These are phyloP conservation scores for Syngnathus acus DNA, from an alignment of 2,797 vertebrate genomes.

Conservation along the genomic window DNA sequence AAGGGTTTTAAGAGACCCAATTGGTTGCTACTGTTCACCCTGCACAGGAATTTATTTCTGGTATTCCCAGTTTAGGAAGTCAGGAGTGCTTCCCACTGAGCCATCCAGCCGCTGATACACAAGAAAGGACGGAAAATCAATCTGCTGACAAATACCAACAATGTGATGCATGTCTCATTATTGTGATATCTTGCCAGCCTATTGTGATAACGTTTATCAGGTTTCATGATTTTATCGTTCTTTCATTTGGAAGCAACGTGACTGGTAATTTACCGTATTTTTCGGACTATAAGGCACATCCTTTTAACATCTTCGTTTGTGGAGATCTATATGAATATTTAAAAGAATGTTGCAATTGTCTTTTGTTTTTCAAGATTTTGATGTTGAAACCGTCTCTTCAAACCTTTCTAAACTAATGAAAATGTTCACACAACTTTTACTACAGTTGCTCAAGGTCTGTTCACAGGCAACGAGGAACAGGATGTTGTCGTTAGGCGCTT, in stretches of 20 bases:
- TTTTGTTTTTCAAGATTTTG: not conserved
- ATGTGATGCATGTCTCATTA: not conserved
- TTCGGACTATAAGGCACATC: too few relatives aligned
- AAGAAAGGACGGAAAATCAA: not conserved
- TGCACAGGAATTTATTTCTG: too few relatives aligned
- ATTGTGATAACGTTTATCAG: not conserved
- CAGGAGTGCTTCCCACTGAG: too few relatives aligned
- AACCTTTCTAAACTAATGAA: slow-evolving; percentile 36
- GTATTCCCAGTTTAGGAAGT: too few relatives aligned
- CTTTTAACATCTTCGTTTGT: too few relatives aligned
- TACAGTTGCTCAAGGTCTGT: slow-evolving; percentile 61
- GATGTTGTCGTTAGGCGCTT: slow-evolving; percentile 60
- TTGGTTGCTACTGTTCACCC: too few relatives aligned
- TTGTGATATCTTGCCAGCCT: not conserved
- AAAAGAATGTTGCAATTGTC: not conserved
- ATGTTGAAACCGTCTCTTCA: slow-evolving; percentile 56
- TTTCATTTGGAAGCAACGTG: not conserved
- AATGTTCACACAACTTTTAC: slow-evolving; percentile 36
- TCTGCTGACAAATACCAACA: not conserved
- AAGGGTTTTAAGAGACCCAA: too few relatives aligned
- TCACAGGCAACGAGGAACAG: slow-evolving; percentile 57
- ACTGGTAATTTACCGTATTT: not conserved
- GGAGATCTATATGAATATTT: too few relatives aligned
- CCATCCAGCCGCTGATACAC: not conserved
- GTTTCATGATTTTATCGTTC: not conserved